These are phyloP conservation scores for Pterobdella sp. DNA, from an alignment of 2,888 invertebrate genomes.

Conservation along the genomic window DNA sequence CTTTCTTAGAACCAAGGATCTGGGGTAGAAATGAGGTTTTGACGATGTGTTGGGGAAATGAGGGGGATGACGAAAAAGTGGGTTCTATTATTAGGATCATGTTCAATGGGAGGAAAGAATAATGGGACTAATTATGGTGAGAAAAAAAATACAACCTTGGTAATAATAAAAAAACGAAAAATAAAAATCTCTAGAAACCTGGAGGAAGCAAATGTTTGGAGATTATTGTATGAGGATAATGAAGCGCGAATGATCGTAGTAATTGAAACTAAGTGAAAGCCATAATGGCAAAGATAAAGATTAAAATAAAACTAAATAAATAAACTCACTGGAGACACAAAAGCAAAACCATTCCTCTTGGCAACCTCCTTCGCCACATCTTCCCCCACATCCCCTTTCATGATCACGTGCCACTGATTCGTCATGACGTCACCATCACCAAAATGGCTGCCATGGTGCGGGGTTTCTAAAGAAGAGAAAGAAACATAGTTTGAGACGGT, in stretches of 20 bases:
- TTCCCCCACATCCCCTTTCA: conserved; percentile 69
- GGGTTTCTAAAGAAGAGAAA: background rate
- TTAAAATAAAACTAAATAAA: too few species aligned
- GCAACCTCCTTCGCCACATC: conserved; percentile 74
- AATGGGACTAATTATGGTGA: background rate
- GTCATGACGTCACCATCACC: conserved; percentile 65
- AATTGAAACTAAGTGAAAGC: background rate
- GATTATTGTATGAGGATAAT: background rate
- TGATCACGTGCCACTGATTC: conserved; percentile 85
- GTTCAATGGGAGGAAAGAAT: background rate
- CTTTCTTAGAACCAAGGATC: conserved; percentile 78
- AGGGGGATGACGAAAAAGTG: background rate
- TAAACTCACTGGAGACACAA: conserved; percentile 78
- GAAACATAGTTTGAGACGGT: too few species aligned
- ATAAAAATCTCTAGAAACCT: too few species aligned
- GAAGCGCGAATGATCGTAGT: background rate
- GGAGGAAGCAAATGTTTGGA: too few species aligned
- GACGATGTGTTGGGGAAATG: background rate
- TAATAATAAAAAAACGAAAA: too few species aligned
- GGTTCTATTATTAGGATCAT: too few species aligned
- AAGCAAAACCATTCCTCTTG: conserved; percentile 80
- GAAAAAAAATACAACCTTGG: background rate
- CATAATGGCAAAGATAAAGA: background rate
- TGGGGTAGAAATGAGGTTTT: conserved; percentile 50
- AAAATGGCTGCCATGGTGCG: background rate